Evolutionary conservation across 2,888 invertebrate genomes (phyloP).

Genomic region (Acanthoscelides obtectus): DNA sequence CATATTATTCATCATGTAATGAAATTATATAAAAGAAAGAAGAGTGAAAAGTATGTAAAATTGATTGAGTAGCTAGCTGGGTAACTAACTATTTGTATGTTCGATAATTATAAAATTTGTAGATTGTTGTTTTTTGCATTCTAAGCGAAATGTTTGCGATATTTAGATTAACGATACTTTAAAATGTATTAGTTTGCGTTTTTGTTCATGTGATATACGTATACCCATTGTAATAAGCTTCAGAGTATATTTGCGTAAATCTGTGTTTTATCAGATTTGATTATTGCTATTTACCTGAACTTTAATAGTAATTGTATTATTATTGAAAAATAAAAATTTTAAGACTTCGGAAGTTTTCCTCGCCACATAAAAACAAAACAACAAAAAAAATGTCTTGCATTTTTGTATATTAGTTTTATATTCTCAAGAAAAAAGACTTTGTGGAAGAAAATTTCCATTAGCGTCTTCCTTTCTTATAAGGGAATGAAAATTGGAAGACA

Average conservation of each 20-base stretch:
- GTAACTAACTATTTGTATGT: background rate
- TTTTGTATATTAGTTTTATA: too few species aligned
- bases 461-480: too few species aligned
- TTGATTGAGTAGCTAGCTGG: background rate
- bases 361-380: too few species aligned
- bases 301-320: background rate
- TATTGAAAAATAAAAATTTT: background rate
- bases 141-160: background rate
- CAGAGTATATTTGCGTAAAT: background rate
- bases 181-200: background rate
- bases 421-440: too few species aligned
- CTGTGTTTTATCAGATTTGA: background rate
- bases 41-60: slow-evolving; percentile 8
- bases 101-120: background rate
- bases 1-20: slow-evolving; percentile 13
- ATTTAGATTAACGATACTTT: background rate
- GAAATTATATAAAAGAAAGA: slow-evolving; percentile 2
- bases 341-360: too few species aligned
- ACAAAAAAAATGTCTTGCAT: too few species aligned
- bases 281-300: background rate
- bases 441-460: too few species aligned
- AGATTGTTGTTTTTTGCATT: background rate
- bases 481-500: too few species aligned
- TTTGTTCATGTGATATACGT: background rate
- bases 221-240: background rate